Evolutionary conservation across 2,113 vertebrate species (phyloP).

Genomic region (Rallus limicola): DNA sequence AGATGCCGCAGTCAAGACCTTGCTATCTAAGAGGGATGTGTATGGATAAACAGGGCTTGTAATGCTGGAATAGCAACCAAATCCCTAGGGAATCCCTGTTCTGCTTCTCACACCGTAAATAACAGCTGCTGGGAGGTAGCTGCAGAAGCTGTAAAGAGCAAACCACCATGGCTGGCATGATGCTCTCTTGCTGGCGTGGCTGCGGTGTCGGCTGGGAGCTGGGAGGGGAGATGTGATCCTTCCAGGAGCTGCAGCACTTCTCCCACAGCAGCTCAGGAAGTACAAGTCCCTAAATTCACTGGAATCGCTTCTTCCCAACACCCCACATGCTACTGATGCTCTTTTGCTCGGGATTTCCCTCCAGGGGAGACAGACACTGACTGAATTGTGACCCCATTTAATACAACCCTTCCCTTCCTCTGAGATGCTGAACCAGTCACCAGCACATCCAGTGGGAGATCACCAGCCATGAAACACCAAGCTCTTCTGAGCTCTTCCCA

Average conservation of each 20-base stretch:
- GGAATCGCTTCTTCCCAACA: no score
- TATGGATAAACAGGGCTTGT: no score
- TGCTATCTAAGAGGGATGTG: neutral
- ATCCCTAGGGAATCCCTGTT: neutral
- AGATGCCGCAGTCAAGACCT: neutral
- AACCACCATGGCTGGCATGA: neutral
- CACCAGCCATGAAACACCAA: neutral
- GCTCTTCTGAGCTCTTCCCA: neutral
- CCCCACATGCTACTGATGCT: rapidly evolving
- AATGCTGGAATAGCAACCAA: neutral
- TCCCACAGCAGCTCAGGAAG: neutral
- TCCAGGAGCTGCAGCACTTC: no score
- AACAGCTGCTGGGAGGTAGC: no score
- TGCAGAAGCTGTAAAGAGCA: neutral
- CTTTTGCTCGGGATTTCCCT: neutral
- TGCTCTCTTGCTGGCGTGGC: no score
- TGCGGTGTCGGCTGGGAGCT: no score
- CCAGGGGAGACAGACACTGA: neutral
- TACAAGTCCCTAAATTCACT: neutral
- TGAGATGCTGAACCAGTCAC: no score
- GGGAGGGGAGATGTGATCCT: no score
- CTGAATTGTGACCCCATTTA: no score
- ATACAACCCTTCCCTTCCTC: no score
- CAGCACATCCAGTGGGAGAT: neutral
- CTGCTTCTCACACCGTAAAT: no score